Conservation (phyloP, 2,888 invertebrate genomes). For the Sepioteuthis lessoniana region DNA sequence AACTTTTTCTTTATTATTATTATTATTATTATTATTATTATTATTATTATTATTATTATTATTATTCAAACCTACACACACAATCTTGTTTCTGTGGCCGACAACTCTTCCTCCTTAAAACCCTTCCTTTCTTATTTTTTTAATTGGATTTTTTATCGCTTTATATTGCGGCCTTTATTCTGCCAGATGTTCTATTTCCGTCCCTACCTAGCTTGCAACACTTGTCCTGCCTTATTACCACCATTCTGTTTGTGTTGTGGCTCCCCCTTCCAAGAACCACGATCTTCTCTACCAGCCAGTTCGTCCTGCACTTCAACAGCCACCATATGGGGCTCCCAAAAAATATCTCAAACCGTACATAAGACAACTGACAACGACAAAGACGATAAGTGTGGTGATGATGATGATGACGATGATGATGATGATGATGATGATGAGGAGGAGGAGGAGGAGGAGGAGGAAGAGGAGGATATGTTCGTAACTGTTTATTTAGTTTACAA, state of each 20-base stretch:
- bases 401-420: background rate
- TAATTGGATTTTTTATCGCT: background rate
- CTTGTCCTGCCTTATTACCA: background rate
- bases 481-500: background rate
- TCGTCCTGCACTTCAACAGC: background rate
- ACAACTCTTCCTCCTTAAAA: background rate
- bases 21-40: background rate
- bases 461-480: too few relatives aligned
- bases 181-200: background rate
- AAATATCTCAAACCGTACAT: background rate
- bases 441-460: too few relatives aligned
- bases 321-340: background rate
- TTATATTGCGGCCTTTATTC: background rate
- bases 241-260: slow-evolving; percentile 1
- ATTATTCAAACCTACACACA: background rate
- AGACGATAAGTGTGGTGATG: background rate
- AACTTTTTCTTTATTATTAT: too few relatives aligned
- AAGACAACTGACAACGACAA: background rate
- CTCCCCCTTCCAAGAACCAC: background rate
- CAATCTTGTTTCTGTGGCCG: slow-evolving; percentile 13
- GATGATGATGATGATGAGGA: too few relatives aligned
- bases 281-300: background rate
- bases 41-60: too few relatives aligned
- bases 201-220: background rate
- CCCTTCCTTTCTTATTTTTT: background rate